phyloP scores from a whole-genome alignment of 2,113 vertebrate genomes.

The Hippocampus guttulatus region DNA sequence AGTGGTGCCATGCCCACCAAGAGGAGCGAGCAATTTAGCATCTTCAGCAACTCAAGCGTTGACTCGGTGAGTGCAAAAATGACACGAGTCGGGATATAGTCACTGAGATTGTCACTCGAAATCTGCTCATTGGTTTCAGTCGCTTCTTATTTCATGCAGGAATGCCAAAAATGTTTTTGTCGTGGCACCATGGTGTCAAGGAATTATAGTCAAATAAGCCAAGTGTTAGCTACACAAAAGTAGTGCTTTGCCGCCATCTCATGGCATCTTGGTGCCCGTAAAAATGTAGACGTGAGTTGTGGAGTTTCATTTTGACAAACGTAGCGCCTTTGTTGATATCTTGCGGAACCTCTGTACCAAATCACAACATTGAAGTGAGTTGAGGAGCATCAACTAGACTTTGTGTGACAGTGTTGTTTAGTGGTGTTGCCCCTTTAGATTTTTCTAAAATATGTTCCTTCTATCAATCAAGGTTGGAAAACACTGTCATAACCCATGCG shows the following conservation, averaged over 20 bases:
- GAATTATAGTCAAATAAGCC: no score
- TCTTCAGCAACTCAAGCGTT: constrained; percentile 2
- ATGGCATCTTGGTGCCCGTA: neutral
- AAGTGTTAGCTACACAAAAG: neutral
- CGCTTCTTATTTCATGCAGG: neutral
- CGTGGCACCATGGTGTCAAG: no score
- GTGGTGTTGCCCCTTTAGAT: neutral
- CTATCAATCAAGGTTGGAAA: neutral
- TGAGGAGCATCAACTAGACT: neutral
- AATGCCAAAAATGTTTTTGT: no score
- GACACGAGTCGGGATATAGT: constrained; percentile 19
- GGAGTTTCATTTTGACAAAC: neutral
- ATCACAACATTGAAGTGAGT: neutral
- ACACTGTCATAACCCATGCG: neutral
- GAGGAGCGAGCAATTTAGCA: constrained; percentile 12
- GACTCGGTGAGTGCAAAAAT: constrained; percentile 23
- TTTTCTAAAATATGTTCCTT: neutral
- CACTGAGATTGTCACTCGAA: constrained; percentile 47
- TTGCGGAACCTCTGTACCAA: neutral
- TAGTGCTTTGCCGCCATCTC: neutral
- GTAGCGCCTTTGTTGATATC: neutral
- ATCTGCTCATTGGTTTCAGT: constrained; percentile 13
- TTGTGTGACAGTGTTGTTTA: no score
- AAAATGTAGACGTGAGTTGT: neutral
- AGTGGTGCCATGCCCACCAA: constrained; percentile 21